Evolutionary conservation across 92 coral and sea anemone species (phyloP).

Genomic region (Epizoanthus illoricatus): DNA sequence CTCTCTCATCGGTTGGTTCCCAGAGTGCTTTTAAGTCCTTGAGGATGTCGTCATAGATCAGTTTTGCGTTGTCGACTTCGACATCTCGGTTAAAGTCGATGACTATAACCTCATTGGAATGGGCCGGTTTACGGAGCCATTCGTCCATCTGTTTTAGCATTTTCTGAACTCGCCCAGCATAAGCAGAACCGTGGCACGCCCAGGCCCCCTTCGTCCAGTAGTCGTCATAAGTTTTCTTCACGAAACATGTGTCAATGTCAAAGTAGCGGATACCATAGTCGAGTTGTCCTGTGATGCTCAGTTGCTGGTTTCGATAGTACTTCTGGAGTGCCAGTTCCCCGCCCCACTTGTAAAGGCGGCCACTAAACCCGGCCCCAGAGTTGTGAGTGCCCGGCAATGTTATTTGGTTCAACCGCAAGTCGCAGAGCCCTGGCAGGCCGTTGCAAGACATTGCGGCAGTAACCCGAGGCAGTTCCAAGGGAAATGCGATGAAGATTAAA

Average conservation of each 20-base stretch:
- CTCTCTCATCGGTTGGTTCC: constrained; percentile 43
- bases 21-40: constrained; percentile 42
- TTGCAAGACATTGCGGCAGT: constrained; percentile 43
- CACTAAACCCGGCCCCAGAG: constrained; percentile 66
- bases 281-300: constrained; percentile 52
- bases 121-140: constrained; percentile 48
- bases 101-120: constrained; percentile 54
- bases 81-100: constrained; percentile 61
- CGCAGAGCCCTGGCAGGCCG: constrained; percentile 57
- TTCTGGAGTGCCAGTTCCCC: constrained; percentile 38
- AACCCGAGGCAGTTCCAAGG: not conserved
- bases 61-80: constrained; percentile 7
- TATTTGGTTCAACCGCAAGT: constrained; percentile 43
- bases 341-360: constrained; percentile 46
- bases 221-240: constrained; percentile 4
- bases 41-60: constrained; percentile 42
- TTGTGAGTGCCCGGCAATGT: constrained; percentile 72
- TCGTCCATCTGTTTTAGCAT: constrained; percentile 55
- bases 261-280: constrained; percentile 62
- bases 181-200: constrained; percentile 51
- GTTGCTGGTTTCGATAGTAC: constrained; percentile 57
- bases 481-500: not conserved
- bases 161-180: constrained; percentile 50
- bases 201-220: constrained; percentile 52
- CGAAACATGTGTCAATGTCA: constrained; percentile 68